A percentile compares a stretch with the other conserved stretches of the same genome.
Evolutionary conservation across 2,797 vertebrate genomes (phyloP).

Genomic region (Acrocephalus scirpaceus): DNA sequence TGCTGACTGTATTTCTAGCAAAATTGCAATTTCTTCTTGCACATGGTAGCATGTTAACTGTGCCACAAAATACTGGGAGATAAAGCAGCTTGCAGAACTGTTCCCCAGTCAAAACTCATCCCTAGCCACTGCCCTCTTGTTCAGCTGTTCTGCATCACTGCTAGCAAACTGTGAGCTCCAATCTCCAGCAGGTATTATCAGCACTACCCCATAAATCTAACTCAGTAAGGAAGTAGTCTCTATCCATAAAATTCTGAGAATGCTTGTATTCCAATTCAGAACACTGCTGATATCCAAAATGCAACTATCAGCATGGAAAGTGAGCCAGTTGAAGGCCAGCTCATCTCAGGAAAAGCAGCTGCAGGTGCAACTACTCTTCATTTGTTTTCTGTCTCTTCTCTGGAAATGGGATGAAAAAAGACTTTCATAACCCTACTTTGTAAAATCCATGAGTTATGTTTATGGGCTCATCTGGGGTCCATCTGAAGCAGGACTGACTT

Average conservation of each 20-base stretch:
- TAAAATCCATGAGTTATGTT: neutral
- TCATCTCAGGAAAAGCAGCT: neutral
- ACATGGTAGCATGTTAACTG: neutral
- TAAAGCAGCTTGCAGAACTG: neutral
- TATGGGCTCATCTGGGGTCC: neutral
- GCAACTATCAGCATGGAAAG: neutral
- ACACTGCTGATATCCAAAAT: neutral
- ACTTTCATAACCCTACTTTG: neutral
- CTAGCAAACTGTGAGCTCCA: neutral
- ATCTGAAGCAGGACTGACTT: neutral
- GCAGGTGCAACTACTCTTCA: neutral
- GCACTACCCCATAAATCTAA: conserved; percentile 19
- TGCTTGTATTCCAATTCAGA: neutral
- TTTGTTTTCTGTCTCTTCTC: neutral
- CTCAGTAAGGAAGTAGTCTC: neutral
- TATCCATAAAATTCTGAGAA: neutral
- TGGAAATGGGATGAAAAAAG: neutral
- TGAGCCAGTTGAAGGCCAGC: neutral
- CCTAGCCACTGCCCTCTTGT: neutral
- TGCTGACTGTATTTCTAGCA: neutral
- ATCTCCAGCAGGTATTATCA: conserved; percentile 3
- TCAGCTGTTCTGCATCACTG: neutral
- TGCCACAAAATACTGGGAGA: neutral
- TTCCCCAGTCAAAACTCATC: conserved; percentile 1
- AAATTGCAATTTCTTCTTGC: conserved; percentile 6